Base-by-base conservation (phyloP, 2,888 invertebrate genomes). In the Blastobasis adustella region DNA sequence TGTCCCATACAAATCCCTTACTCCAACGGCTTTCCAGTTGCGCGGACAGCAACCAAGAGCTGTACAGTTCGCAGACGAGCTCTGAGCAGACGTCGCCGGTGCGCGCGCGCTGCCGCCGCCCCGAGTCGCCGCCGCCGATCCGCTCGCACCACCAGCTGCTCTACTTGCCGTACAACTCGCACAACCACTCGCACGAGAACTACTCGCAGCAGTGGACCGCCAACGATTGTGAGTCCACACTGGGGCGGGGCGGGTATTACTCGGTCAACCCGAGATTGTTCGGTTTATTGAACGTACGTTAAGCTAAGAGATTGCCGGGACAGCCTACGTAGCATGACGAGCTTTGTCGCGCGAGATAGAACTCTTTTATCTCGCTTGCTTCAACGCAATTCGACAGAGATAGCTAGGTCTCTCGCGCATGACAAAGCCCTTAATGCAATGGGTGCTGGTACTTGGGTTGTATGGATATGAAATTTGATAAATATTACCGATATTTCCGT, bases 51-150 rank as follows among this genome's bases (percentile, higher is more conserved):
- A 86, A 80, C 55, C 86, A 86, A 59, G 89, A 89, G 64, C 58
- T 89, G 53, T 89, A 85, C 67, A 84, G 84, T 54, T 85, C 87
- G 0, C 85, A 86, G 58, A 84, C 85, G 4, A 87, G 86, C 57
- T 87, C 86, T 0, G 87, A 87, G 53, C 85, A 81, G 58, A 82
- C 86, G n/a, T 88, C 87, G 4, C 87, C 87, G 1, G 81, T 85
- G 10, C 76, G 83, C 0, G 55, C 77, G 0, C 76, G 85, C 0
- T 79, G 83, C 62, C 76, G 90, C 2, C 81, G 93, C 23, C 92
- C 93, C 0, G 92, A 93, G 71, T 93, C 93, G 0, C 93, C 93
- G 5, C 93, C 93, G 0, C 93, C 93, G 0, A 89, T 93, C 54
- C 85, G 92, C 41, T 91, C 88, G 59, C 92, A 92, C 67, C 93